phyloP scores from a whole-genome alignment of 2,888 invertebrate species.

The Standfussiana lucernea region DNA sequence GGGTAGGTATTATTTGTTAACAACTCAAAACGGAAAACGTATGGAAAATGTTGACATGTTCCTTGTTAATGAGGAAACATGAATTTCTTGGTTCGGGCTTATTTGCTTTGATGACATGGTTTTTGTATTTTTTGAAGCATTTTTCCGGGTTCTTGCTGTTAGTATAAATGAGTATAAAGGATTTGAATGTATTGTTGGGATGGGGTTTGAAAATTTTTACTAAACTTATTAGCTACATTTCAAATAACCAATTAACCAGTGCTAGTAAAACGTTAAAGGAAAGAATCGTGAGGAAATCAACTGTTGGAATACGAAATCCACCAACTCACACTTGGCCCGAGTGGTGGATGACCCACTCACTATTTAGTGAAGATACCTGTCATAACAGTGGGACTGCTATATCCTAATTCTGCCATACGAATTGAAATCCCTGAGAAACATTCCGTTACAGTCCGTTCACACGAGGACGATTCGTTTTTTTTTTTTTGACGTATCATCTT shows the following conservation, averaged over 20 bases:
- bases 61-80: conserved; percentile 15
- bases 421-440: background rate
- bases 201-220: background rate
- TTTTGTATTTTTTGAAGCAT: background rate
- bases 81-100: conserved; percentile 11
- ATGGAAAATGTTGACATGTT: conserved; percentile 13
- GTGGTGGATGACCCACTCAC: no score
- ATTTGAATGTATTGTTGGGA: background rate
- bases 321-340: no score
- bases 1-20: conserved; percentile 39
- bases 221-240: background rate
- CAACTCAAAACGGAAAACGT: conserved; percentile 33
- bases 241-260: background rate
- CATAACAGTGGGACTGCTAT: background rate
- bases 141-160: background rate
- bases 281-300: background rate
- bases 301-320: background rate
- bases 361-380: no score
- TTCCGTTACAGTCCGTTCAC: no score
- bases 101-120: background rate
- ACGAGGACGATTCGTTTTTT: no score
- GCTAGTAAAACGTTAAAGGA: background rate
- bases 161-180: background rate
- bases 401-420: background rate
- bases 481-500: no score